phyloP scores from a whole-genome alignment of 92 coral and sea anemone genomes.

The Siderastrea radians region DNA sequence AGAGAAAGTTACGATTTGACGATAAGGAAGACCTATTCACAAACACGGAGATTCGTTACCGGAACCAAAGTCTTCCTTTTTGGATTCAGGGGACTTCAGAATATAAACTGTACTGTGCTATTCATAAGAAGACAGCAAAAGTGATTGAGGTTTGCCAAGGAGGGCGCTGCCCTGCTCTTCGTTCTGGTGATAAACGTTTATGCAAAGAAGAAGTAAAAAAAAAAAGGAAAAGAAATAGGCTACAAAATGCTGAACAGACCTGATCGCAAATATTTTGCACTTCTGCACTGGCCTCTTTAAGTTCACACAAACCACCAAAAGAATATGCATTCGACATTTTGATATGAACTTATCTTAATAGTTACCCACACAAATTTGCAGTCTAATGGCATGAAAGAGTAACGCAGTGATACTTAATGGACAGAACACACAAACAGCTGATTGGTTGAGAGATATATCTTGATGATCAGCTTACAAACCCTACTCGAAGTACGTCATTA shows the following conservation, averaged over 20 bases:
- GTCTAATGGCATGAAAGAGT: background rate
- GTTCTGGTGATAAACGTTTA: background rate
- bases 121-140: background rate
- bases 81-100: background rate
- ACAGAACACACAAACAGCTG: background rate
- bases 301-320: slow-evolving; percentile 64
- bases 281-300: slow-evolving; percentile 53
- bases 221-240: background rate
- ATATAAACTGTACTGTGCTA: background rate
- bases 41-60: background rate
- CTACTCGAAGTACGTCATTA: background rate
- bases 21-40: background rate
- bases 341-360: background rate
- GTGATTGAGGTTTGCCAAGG: background rate
- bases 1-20: background rate
- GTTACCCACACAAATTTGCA: background rate
- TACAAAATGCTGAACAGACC: slow-evolving; percentile 31
- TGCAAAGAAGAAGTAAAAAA: background rate
- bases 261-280: slow-evolving; percentile 65
- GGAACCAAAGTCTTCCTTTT: background rate
- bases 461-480: background rate
- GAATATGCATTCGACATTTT: slow-evolving; percentile 11
- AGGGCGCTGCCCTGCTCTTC: background rate
- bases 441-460: background rate
- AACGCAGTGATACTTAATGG: background rate